Conservation (phyloP, 2,113 vertebrate genomes). For the Siniperca knerii region DNA sequence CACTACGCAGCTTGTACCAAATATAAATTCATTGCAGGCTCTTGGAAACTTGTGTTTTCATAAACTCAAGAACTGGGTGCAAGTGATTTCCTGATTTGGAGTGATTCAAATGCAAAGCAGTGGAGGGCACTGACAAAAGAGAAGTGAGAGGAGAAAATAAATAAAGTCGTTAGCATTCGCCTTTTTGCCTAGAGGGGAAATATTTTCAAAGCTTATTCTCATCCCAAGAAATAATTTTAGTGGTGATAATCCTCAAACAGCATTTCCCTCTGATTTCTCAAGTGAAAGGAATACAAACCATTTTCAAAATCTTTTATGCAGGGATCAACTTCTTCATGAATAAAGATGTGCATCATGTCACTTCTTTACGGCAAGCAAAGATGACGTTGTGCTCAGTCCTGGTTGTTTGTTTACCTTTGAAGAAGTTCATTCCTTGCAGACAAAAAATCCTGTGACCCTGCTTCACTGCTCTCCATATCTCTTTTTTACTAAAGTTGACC, state of each 20-base stretch:
- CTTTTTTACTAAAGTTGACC: slow-evolving; percentile 39
- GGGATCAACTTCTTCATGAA: slow-evolving; percentile 59
- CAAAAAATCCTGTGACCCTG: slow-evolving; percentile 24
- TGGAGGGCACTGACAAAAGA: slow-evolving; percentile 41
- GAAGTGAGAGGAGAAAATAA: slow-evolving; percentile 42
- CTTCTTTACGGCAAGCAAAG: slow-evolving; percentile 14
- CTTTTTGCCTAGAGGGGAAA: slow-evolving; percentile 51
- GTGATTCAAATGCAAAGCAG: slow-evolving; percentile 68
- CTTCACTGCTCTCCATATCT: slow-evolving; percentile 26
- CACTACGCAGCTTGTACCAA: slow-evolving; percentile 62
- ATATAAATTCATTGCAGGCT: slow-evolving; percentile 77
- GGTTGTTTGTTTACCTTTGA: slow-evolving; percentile 47
- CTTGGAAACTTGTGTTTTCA: slow-evolving; percentile 78
- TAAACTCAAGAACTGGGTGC: slow-evolving; percentile 70
- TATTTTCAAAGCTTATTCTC: slow-evolving; percentile 61
- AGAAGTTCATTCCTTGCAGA: slow-evolving; percentile 28
- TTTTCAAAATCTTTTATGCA: slow-evolving; percentile 46
- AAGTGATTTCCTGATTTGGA: slow-evolving; percentile 67
- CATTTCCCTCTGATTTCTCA: slow-evolving; percentile 37
- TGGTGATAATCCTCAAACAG: slow-evolving; percentile 61
- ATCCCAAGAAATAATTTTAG: slow-evolving; percentile 58
- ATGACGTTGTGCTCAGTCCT: slow-evolving; percentile 24
- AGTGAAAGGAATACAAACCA: slow-evolving; percentile 31
- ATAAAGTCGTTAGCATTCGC: slow-evolving; percentile 40
- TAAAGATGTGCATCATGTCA: slow-evolving; percentile 54